These are phyloP conservation scores for Penaeus vannamei DNA, from an alignment of 1,140 invertebrate species.

Conservation along the genomic window DNA sequence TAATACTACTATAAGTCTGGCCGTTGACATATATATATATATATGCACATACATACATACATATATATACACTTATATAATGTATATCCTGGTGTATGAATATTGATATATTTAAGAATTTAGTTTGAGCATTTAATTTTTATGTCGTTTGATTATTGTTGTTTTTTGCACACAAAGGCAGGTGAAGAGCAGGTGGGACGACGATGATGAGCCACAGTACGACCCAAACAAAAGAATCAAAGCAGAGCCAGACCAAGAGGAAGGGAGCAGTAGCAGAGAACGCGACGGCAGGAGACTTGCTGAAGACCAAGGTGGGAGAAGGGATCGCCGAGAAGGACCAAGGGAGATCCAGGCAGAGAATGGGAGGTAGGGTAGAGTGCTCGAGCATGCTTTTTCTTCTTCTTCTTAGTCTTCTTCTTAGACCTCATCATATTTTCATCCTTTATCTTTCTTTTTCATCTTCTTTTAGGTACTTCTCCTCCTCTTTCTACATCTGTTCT, in stretches of 20 bases:
- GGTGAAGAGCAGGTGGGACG: slow-evolving; percentile 50
- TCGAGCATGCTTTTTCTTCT: too few species aligned
- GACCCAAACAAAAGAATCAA: slow-evolving; percentile 36
- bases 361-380: background rate
- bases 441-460: too few species aligned
- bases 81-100: too few species aligned
- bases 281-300: background rate
- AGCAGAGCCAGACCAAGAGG: slow-evolving; percentile 28
- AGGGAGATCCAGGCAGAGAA: background rate
- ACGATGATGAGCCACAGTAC: slow-evolving; percentile 4
- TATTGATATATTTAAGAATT: background rate
- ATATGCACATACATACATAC: too few species aligned
- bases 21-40: too few species aligned
- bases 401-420: background rate
- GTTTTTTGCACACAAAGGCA: background rate
- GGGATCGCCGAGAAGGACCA: background rate
- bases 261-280: slow-evolving; percentile 3
- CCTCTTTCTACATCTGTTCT: too few species aligned
- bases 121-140: background rate
- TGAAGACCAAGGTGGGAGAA: slow-evolving; percentile 7
- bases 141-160: background rate
- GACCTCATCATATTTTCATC: too few species aligned
- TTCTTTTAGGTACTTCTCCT: too few species aligned
- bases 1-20: too few species aligned
- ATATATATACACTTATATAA: too few species aligned